These are phyloP conservation scores for Pseudomugil tenellus DNA, from an alignment of 2,797 vertebrate genomes.

Conservation along the genomic window DNA sequence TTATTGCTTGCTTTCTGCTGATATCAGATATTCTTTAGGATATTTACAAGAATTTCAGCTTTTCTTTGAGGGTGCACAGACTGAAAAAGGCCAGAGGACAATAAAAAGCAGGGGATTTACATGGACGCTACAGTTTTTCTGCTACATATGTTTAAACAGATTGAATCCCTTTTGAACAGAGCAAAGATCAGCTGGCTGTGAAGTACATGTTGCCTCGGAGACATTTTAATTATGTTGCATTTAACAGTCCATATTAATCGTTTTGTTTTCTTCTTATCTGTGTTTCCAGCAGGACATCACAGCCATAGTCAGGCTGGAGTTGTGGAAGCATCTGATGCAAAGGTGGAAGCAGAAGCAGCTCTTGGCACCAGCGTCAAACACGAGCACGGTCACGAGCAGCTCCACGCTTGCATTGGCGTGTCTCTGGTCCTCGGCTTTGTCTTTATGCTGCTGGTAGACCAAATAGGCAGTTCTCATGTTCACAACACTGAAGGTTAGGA, in stretches of 20 bases:
- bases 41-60: neutral
- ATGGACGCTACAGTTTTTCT: neutral
- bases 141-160: neutral
- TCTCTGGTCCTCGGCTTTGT: constrained; percentile 97
- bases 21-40: neutral
- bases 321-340: constrained; percentile 70
- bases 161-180: constrained; percentile 37
- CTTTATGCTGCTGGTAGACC: constrained; percentile 98
- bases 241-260: neutral
- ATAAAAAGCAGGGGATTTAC: neutral
- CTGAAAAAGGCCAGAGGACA: neutral
- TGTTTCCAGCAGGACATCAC: constrained; percentile 77
- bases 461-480: constrained; percentile 94
- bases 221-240: neutral
- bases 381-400: constrained; percentile 85
- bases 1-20: neutral
- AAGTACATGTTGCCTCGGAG: constrained; percentile 24
- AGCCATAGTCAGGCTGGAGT: constrained; percentile 61
- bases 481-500: constrained; percentile 94
- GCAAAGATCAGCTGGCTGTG: constrained; percentile 29
- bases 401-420: constrained; percentile 95
- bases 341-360: constrained; percentile 70
- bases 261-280: neutral
- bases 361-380: constrained; percentile 69
- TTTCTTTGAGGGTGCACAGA: neutral